phyloP scores from a whole-genome alignment of 64 coral and sea anemone genomes.

The Platygyra sinensis region DNA sequence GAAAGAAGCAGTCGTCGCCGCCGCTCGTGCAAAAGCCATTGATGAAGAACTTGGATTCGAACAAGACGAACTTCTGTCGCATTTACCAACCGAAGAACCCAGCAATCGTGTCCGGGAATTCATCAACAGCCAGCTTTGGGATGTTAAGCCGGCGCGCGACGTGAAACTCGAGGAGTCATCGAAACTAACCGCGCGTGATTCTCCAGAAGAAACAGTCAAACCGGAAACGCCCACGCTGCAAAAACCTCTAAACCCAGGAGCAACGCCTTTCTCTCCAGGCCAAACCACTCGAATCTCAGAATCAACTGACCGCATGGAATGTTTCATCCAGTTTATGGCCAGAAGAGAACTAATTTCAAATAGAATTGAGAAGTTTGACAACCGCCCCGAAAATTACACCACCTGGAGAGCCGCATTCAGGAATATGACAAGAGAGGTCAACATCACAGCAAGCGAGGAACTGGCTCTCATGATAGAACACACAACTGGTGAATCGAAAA shows the following conservation, averaged over 20 bases:
- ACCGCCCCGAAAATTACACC: too few relatives aligned
- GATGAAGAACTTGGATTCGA: constrained; percentile 18
- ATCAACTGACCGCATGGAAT: too few relatives aligned
- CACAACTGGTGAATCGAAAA: constrained; percentile 28
- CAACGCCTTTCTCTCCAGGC: too few relatives aligned
- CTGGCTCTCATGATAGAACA: constrained; percentile 41
- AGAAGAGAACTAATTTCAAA: constrained; percentile 24
- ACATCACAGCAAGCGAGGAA: constrained; percentile 23
- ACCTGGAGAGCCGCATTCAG: constrained; percentile 48
- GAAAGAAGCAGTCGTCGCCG: constrained; percentile 20
- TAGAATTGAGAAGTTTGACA: background rate
- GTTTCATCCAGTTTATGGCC: too few relatives aligned
- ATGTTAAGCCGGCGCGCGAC: background rate
- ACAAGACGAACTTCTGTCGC: background rate
- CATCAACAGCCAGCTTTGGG: background rate
- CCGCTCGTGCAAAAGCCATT: background rate
- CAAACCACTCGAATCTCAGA: too few relatives aligned
- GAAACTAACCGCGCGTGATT: background rate
- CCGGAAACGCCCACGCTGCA: background rate
- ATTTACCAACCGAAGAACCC: constrained; percentile 16
- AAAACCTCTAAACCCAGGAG: background rate
- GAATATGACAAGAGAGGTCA: constrained; percentile 40
- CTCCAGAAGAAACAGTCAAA: background rate
- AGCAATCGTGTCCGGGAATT: too few relatives aligned
- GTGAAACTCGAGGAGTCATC: constrained; percentile 9